phyloP scores from a whole-genome alignment of 2,888 invertebrate genomes.

The Lepidocyrtoides sp. region DNA sequence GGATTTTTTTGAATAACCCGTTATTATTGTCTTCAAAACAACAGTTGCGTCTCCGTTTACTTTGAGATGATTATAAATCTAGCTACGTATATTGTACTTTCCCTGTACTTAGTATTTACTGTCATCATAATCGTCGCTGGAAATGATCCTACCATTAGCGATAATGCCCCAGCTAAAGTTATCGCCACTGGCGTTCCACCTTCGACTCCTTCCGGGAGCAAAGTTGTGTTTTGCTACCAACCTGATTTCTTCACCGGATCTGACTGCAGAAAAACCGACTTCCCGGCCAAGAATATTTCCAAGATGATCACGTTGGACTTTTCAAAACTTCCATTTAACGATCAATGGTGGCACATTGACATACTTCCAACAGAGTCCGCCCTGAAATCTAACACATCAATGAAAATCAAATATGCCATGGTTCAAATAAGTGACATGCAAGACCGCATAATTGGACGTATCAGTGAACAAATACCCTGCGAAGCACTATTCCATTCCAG shows the following conservation, averaged over 20 bases:
- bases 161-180: not conserved
- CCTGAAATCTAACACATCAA: not conserved
- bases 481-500: not conserved
- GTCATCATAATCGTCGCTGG: too few relatives aligned
- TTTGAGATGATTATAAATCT: too few relatives aligned
- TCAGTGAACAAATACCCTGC: conserved; percentile 48
- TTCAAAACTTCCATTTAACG: conserved; percentile 11
- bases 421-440: conserved; percentile 16
- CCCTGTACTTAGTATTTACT: too few relatives aligned
- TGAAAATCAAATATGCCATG: conserved; percentile 52
- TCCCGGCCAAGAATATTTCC: not conserved
- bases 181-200: not conserved
- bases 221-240: not conserved
- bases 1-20: too few relatives aligned
- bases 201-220: too few relatives aligned
- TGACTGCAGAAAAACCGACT: not conserved
- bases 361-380: conserved; percentile 7
- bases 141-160: not conserved
- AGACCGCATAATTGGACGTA: not conserved
- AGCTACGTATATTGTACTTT: too few relatives aligned
- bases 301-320: conserved; percentile 1
- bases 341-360: conserved; percentile 49
- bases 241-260: not conserved
- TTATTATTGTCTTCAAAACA: too few relatives aligned
- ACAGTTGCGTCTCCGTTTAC: too few relatives aligned